Evolutionary conservation across 2,888 invertebrate species (phyloP).

Genomic region (Rhagonycha fulva): DNA sequence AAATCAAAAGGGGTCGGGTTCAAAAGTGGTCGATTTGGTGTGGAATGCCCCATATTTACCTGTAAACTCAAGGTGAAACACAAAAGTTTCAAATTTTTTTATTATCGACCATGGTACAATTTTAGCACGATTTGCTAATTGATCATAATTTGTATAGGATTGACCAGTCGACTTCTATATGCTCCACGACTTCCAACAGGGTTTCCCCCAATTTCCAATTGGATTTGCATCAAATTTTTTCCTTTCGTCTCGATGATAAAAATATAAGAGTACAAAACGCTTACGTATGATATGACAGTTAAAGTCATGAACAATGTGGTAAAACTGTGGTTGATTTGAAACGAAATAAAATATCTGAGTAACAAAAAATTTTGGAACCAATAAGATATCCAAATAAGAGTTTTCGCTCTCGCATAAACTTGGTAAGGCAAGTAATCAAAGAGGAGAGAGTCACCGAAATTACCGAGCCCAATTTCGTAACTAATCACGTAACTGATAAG

Average conservation of each 20-base stretch:
- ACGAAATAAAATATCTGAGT: constrained; percentile 24
- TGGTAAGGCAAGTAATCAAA: constrained; percentile 42
- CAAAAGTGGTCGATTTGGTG: too few species aligned
- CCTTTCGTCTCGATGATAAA: constrained; percentile 42
- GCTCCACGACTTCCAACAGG: constrained; percentile 42
- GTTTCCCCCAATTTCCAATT: constrained; percentile 45
- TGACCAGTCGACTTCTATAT: neutral
- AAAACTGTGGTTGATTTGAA: constrained; percentile 1
- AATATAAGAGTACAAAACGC: constrained; percentile 30
- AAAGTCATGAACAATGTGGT: constrained; percentile 23
- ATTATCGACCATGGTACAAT: neutral
- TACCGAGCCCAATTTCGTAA: constrained; percentile 39
- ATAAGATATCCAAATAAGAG: constrained; percentile 27
- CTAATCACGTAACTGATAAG: constrained; percentile 34
- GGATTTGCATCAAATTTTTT: constrained; percentile 41
- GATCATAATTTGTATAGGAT: neutral
- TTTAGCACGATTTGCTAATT: neutral
- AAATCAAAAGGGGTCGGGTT: too few species aligned
- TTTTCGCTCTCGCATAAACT: constrained; percentile 35
- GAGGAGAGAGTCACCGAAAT: constrained; percentile 36
- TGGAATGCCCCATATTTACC: too few species aligned
- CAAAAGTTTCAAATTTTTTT: neutral
- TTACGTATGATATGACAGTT: constrained; percentile 32
- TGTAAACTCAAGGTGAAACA: neutral
- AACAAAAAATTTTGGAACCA: constrained; percentile 38